These are phyloP conservation scores for Coelinius sp. DNA, from an alignment of 2,888 invertebrate species.

Conservation along the genomic window DNA sequence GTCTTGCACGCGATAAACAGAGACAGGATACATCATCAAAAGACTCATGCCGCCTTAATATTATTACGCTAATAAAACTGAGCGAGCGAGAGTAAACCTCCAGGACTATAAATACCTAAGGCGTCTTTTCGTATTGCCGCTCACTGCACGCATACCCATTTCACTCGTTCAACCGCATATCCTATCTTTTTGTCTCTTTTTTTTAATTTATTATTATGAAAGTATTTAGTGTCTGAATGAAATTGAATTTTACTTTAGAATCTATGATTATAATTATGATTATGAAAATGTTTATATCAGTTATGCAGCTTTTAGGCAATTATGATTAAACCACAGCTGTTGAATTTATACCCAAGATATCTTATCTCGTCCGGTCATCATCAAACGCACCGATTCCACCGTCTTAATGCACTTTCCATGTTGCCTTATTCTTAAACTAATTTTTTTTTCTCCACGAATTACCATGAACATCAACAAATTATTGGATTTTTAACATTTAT, in stretches of 20 bases:
- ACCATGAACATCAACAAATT: neutral
- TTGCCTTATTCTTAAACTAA: constrained; percentile 30
- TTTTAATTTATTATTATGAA: neutral
- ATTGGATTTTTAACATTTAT: no score
- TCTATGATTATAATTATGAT: neutral
- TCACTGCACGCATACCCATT: constrained; percentile 28
- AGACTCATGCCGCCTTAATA: constrained; percentile 63
- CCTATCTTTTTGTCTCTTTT: constrained; percentile 11
- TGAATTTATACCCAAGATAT: neutral
- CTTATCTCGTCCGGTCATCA: constrained; percentile 55
- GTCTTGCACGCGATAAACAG: constrained; percentile 7
- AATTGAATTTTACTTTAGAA: neutral
- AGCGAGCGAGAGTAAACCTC: constrained; percentile 56
- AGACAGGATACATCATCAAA: constrained; percentile 53
- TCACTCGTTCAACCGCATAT: constrained; percentile 24
- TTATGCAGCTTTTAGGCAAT: neutral
- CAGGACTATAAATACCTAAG: constrained; percentile 60
- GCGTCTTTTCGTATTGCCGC: constrained; percentile 21
- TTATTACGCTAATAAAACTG: constrained; percentile 67
- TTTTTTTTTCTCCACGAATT: constrained; percentile 3
- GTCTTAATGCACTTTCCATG: constrained; percentile 64
- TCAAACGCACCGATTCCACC: constrained; percentile 58
- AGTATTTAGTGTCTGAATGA: neutral
- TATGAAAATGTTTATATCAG: neutral
- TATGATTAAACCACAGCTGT: neutral